These are phyloP conservation scores for Chondrilla cf. caribensis DNA, from an alignment of 37 sponge, comb jelly and placozoan genomes.

Conservation along the genomic window DNA sequence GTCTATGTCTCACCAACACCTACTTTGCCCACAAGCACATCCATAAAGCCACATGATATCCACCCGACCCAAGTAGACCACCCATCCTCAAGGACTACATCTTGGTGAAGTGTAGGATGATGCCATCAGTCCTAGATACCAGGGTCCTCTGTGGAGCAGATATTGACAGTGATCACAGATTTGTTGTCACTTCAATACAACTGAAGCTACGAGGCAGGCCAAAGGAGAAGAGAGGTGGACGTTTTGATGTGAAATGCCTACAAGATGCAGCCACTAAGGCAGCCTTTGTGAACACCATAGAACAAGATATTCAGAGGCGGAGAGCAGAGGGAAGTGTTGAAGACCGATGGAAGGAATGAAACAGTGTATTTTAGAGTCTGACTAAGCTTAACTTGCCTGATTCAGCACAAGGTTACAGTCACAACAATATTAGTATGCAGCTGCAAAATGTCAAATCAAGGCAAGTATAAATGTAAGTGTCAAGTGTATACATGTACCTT, in stretches of 20 bases:
- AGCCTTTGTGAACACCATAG: neutral
- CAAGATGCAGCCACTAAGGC: constrained; percentile 5
- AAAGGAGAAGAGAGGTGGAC: constrained; percentile 1
- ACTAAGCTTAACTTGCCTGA: too few species aligned
- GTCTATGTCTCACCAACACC: constrained; percentile 5
- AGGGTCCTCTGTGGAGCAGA: constrained; percentile 5
- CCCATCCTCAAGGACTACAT: neutral
- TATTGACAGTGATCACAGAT: constrained; percentile 16
- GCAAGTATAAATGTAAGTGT: neutral
- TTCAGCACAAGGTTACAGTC: too few species aligned
- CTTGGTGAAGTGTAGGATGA: neutral
- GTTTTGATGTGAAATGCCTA: neutral
- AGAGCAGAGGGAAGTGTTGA: constrained; percentile 4
- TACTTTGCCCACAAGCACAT: constrained; percentile 8
- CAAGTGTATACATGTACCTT: too few species aligned
- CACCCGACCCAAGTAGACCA: neutral
- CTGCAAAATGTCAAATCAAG: neutral
- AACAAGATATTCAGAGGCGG: neutral
- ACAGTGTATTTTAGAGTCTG: neutral
- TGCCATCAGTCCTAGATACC: constrained; percentile 6
- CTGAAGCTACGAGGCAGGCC: neutral
- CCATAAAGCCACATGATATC: constrained; percentile 12
- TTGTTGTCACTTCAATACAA: neutral
- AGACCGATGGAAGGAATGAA: neutral
- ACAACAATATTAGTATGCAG: too few species aligned